These are phyloP conservation scores for Ornithoptera alexandrae DNA, from an alignment of 2,888 invertebrate genomes.

Conservation along the genomic window DNA sequence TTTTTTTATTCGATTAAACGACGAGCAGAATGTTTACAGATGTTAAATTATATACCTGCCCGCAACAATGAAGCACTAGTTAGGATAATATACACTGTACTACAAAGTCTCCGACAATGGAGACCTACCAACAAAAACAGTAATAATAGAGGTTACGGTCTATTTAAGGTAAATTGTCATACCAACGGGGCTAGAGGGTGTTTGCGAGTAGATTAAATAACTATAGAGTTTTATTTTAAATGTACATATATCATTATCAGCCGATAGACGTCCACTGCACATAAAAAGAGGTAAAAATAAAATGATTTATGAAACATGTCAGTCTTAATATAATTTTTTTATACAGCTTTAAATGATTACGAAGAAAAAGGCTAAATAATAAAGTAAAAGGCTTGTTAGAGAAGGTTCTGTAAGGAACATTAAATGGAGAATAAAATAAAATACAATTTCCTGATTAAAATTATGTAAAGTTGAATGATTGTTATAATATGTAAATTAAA, in stretches of 20 bases:
- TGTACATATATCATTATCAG: no score
- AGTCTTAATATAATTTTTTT: constrained; percentile 25
- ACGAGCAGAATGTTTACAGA: no score
- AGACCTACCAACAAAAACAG: no score
- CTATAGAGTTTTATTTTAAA: constrained; percentile 2
- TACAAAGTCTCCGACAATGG: no score
- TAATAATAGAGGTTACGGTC: constrained; percentile 35
- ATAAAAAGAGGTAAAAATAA: constrained; percentile 11
- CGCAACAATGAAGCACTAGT: no score
- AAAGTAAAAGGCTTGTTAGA: no score
- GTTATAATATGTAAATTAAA: constrained; percentile 11
- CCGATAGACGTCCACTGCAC: not conserved
- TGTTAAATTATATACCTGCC: no score
- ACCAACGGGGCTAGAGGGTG: constrained; percentile 47
- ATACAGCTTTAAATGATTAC: constrained; percentile 19
- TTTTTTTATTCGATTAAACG: constrained; percentile 7
- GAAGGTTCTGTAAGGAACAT: not conserved
- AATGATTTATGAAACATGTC: constrained; percentile 23
- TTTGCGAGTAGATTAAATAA: constrained; percentile 18
- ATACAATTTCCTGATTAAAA: constrained; percentile 20
- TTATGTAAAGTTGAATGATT: constrained; percentile 18
- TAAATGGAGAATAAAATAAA: constrained; percentile 9
- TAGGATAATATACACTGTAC: no score
- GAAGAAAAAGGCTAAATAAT: constrained; percentile 1
- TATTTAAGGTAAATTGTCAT: constrained; percentile 7